These are phyloP conservation scores for Caenorhabditis panamensis DNA, from an alignment of 2,888 invertebrate species.

Conservation along the genomic window DNA sequence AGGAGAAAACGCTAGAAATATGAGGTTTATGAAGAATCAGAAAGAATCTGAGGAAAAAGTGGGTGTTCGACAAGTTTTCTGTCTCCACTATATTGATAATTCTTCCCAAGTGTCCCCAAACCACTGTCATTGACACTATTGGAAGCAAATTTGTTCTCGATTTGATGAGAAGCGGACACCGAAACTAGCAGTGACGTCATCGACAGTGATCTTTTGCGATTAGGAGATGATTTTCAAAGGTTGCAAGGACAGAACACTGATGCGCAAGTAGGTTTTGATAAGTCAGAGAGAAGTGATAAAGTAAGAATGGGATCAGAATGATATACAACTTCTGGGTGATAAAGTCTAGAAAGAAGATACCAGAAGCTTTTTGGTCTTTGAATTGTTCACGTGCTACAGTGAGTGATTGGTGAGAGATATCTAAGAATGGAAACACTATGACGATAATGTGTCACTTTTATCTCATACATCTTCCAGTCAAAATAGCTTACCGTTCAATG, in stretches of 20 bases:
- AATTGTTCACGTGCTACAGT: conserved; percentile 44
- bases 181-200: conserved; percentile 45
- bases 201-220: conserved; percentile 48
- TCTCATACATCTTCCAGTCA: background rate
- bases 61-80: conserved; percentile 49
- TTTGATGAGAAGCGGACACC: conserved; percentile 53
- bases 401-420: conserved; percentile 26
- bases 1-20: background rate
- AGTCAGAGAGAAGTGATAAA: background rate
- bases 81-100: conserved; percentile 33
- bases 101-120: conserved; percentile 27
- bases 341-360: background rate
- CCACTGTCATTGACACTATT: conserved; percentile 53
- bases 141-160: conserved; percentile 51
- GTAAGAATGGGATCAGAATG: background rate
- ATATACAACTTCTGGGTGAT: no score
- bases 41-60: conserved; percentile 7
- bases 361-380: conserved; percentile 16
- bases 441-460: background rate
- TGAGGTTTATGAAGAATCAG: background rate
- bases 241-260: conserved; percentile 32
- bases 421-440: conserved; percentile 14
- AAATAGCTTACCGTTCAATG: conserved; percentile 38
- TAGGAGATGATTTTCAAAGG: conserved; percentile 47
- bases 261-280: background rate